Percentiles rank a stretch among this genome's conserved stretches.
phyloP scores from a whole-genome alignment of 2,888 invertebrate species.

The Abrostola tripartita region DNA sequence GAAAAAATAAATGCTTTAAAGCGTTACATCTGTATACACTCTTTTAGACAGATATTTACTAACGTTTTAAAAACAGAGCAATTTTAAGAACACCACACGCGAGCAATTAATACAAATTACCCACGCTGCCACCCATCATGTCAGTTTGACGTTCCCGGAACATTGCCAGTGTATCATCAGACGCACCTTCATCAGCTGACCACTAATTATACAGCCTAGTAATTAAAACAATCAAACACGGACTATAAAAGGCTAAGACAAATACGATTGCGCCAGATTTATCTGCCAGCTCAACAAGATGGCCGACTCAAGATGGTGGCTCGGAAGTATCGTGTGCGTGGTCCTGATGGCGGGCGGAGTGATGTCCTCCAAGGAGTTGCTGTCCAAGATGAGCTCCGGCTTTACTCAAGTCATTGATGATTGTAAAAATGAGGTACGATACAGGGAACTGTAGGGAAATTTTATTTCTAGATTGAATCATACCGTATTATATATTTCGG shows the following conservation, averaged over 20 bases:
- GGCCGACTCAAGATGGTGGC: constrained; percentile 60
- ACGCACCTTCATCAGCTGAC: constrained; percentile 15
- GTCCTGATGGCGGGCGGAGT: constrained; percentile 13
- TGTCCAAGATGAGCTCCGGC: constrained; percentile 71
- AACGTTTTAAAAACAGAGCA: too few species aligned
- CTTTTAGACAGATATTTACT: too few species aligned
- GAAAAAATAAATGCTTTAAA: too few species aligned
- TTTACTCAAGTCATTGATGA: constrained; percentile 69
- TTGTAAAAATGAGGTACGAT: constrained; percentile 76
- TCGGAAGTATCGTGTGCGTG: constrained; percentile 33
- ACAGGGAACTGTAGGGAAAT: too few species aligned
- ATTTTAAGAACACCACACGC: not conserved
- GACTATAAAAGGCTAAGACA: constrained; percentile 18
- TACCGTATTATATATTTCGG: too few species aligned
- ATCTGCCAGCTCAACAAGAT: constrained; percentile 35
- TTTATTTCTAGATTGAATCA: too few species aligned
- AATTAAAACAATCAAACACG: constrained; percentile 28
- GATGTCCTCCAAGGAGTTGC: constrained; percentile 69
- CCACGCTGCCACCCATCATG: constrained; percentile 8
- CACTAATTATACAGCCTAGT: constrained; percentile 26
- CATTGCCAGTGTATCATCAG: constrained; percentile 16
- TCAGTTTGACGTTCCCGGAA: constrained; percentile 6
- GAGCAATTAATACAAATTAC: constrained; percentile 23
- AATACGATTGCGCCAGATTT: not conserved
- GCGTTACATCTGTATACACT: too few species aligned